These are phyloP conservation scores for Rhynchophorus ferrugineus DNA, from an alignment of 1,140 invertebrate species.

Conservation along the genomic window DNA sequence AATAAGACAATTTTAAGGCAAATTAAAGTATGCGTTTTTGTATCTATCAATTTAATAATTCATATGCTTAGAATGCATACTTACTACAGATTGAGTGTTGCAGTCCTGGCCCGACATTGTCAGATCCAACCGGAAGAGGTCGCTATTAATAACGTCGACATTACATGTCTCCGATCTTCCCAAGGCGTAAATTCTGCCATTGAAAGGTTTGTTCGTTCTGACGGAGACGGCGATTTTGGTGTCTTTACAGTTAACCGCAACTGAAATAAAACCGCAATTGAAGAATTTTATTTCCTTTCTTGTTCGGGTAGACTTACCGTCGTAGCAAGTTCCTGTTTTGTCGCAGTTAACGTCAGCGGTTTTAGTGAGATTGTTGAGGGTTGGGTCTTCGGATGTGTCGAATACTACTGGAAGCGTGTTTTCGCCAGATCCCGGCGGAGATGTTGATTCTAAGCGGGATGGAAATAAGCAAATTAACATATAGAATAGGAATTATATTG, in stretches of 20 bases:
- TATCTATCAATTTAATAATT: no score
- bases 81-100: constrained; percentile 85
- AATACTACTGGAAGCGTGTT: constrained; percentile 59
- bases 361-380: constrained; percentile 61
- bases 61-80: constrained; percentile 37
- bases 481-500: no score
- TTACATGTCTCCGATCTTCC: constrained; percentile 92
- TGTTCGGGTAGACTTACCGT: constrained; percentile 58
- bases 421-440: constrained; percentile 41
- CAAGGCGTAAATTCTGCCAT: constrained; percentile 87
- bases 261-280: constrained; percentile 46
- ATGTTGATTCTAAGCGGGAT: constrained; percentile 20
- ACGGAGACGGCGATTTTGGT: constrained; percentile 89
- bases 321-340: constrained; percentile 89
- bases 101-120: constrained; percentile 91
- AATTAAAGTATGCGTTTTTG: no score
- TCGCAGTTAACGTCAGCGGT: constrained; percentile 71
- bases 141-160: constrained; percentile 86
- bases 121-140: constrained; percentile 83
- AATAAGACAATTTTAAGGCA: no score
- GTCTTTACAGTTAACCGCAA: constrained; percentile 90
- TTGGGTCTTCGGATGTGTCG: constrained; percentile 63
- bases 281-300: neutral
- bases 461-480: no score
- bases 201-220: constrained; percentile 87